Evolutionary conservation across 2,888 invertebrate genomes (phyloP).

Genomic region (Deroplatys truncata): DNA sequence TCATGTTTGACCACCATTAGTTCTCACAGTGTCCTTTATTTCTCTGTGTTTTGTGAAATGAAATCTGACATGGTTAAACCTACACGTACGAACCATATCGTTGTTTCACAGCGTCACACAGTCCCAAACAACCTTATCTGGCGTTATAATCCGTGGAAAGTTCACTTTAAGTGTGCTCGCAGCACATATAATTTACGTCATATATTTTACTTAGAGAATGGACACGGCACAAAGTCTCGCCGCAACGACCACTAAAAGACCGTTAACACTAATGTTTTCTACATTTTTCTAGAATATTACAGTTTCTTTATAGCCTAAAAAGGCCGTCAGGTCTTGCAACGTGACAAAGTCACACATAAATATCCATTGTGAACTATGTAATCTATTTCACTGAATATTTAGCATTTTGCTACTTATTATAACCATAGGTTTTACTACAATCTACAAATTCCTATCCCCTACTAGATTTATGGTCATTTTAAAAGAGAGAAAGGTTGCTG

Average conservation of each 20-base stretch:
- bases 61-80: neutral
- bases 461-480: neutral
- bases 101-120: neutral
- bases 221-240: neutral
- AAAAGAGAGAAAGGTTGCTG: neutral
- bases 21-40: neutral
- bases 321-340: too few relatives aligned
- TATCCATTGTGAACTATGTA: neutral
- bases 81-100: neutral
- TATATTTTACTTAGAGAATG: neutral
- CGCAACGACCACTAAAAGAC: neutral
- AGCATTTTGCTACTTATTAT: neutral
- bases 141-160: neutral
- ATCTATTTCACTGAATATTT: neutral
- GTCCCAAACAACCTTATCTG: neutral
- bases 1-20: neutral
- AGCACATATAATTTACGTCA: neutral
- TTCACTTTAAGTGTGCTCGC: neutral
- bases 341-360: neutral
- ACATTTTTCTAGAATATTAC: neutral
- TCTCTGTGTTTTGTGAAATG: neutral
- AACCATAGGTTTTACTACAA: neutral
- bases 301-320: neutral
- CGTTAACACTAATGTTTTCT: neutral
- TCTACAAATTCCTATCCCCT: neutral